Evolutionary conservation across 37 sponge, comb jelly and placozoan species (phyloP).

Genomic region (Halisarca cf. caerulea): DNA sequence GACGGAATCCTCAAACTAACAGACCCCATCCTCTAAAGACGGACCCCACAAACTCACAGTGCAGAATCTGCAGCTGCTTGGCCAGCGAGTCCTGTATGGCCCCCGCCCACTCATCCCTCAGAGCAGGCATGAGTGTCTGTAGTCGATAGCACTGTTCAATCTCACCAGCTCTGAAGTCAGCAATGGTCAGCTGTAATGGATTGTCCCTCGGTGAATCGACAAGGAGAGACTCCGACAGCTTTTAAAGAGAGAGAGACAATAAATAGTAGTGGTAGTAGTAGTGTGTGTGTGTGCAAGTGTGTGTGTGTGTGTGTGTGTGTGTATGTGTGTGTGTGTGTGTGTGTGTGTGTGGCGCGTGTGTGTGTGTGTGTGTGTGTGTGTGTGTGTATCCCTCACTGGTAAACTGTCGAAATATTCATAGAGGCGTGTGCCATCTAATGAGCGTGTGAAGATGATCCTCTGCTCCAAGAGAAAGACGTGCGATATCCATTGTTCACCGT

Average conservation of each 20-base stretch:
- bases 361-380: no score
- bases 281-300: background rate
- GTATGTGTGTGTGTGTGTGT: conserved; percentile 5
- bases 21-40: no score
- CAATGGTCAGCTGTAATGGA: conserved; percentile 55
- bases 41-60: conserved; percentile 36
- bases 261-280: no score
- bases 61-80: conserved; percentile 71
- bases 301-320: conserved; percentile 19
- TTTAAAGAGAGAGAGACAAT: background rate
- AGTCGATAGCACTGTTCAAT: conserved; percentile 66
- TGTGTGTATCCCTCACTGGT: background rate
- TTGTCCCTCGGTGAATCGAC: conserved; percentile 39
- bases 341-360: no score
- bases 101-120: conserved; percentile 57
- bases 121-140: conserved; percentile 42
- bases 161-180: conserved; percentile 22
- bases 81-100: conserved; percentile 59
- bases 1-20: no score
- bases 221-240: background rate
- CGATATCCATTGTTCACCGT: background rate
- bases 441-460: conserved; percentile 67
- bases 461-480: conserved; percentile 69
- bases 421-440: conserved; percentile 46
- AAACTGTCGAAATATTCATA: conserved; percentile 38